These are phyloP conservation scores for Galago senegalensis DNA, from an alignment of 2,797 vertebrate species.

Conservation along the genomic window DNA sequence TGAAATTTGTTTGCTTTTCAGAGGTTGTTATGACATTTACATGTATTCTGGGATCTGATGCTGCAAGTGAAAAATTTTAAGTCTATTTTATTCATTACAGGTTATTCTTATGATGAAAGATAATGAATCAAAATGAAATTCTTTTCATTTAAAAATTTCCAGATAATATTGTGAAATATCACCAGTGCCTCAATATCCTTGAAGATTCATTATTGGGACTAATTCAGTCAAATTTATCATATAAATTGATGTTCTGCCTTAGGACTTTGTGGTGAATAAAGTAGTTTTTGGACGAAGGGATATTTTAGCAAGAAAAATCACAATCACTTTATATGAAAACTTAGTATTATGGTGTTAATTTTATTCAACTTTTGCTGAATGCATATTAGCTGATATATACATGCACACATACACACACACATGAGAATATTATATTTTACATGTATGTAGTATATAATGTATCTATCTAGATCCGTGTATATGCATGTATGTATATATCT, in stretches of 20 bases:
- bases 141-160: conserved; percentile 64
- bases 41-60: conserved; percentile 24
- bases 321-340: background rate
- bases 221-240: conserved; percentile 48
- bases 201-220: conserved; percentile 13
- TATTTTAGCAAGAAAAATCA: background rate
- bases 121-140: conserved; percentile 56
- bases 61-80: conserved; percentile 28
- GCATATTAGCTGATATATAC: background rate
- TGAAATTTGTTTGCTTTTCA: background rate
- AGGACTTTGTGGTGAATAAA: background rate
- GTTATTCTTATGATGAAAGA: conserved; percentile 53
- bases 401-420: background rate
- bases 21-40: background rate
- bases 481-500: background rate
- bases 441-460: background rate
- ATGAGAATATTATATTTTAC: background rate
- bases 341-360: background rate
- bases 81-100: background rate
- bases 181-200: background rate
- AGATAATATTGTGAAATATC: conserved; percentile 53
- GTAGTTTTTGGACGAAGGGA: background rate
- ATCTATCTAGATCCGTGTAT: background rate
- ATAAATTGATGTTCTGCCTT: conserved; percentile 46
- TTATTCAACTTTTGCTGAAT: background rate